Conservation (phyloP, 2,113 vertebrate genomes). For the Orientallactaga bullata region DNA sequence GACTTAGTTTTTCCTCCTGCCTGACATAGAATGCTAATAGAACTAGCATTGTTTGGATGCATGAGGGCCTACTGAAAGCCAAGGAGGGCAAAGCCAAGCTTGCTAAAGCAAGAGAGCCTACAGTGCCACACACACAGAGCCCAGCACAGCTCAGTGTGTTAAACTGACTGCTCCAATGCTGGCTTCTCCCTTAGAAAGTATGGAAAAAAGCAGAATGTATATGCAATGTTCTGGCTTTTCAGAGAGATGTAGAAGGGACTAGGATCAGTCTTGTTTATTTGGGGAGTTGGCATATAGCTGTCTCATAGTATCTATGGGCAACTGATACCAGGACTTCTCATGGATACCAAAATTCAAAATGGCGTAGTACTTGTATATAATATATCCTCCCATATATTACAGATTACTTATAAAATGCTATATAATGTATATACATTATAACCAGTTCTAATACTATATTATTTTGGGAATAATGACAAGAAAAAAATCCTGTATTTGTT, state of each 20-base stretch:
- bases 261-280: not conserved
- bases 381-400: not conserved
- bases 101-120: not conserved
- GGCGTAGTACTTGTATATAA: not conserved
- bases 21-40: not conserved
- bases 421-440: not conserved
- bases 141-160: not conserved
- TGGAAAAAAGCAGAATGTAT: not conserved
- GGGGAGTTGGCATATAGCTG: not conserved
- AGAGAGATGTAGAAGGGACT: not conserved
- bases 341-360: not conserved
- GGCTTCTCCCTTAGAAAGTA: not conserved
- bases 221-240: not conserved
- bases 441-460: not conserved
- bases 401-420: not conserved
- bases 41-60: not conserved
- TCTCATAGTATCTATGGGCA: not conserved
- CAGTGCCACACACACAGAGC: not conserved
- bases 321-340: not conserved
- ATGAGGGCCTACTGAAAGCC: not conserved
- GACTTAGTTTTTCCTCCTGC: not conserved
- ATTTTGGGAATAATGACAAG: constrained; percentile 4
- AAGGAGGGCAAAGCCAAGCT: not conserved
- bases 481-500: not conserved
- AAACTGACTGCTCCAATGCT: not conserved